Evolutionary conservation across 2,888 invertebrate genomes (phyloP), one percentile per base, ranked within the genome.

Genomic region (Octodonta nipae): DNA sequence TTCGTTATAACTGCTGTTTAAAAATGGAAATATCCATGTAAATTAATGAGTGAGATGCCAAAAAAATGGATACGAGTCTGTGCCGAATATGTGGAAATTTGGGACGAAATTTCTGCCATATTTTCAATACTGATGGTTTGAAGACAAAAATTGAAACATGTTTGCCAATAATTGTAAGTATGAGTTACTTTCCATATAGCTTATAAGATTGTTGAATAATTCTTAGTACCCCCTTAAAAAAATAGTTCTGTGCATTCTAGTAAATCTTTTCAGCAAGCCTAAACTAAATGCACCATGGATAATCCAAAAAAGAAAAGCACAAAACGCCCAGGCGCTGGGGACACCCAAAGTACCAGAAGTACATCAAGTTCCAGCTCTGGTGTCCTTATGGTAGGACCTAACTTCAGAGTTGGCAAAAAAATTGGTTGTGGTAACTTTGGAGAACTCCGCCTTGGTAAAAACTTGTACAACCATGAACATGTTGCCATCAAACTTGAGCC

Each of bases 401-500:
- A 98, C 72, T 98, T 95, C 71, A 83, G 95, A 63, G 96, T 98
- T 57, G 98, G 98, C 56, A 98, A 96, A 74, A 98, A 98, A 71
- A 98, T 99, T 64, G 98, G 98, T 66, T 93, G 93, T 75, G 98
- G 98, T 58, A 98, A 98, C 72, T 99, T 99, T 64, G 98, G 98
- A 50, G 98, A 98, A 73, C 77, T 98, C 53, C 78, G 98, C 64
- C 78, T 96, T 66, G 92, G 93, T 53, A 98, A 96, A 77, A 98
- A 98, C 72, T 77, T 98, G 61, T 98, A 98, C 78, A 99, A 93
- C 76, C 96, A 93, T 77, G 98, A 98, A 74, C 96, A 98, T 75
- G 96, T 98, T 68, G 98, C 98, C 66, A 96, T 98, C 67, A 98
- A 98, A 75, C 81, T 98, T 88, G 98, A 98, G 77, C 92, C 93